Evolutionary conservation across 2,113 vertebrate genomes (phyloP).

Genomic region (Phainopepla nitens): DNA sequence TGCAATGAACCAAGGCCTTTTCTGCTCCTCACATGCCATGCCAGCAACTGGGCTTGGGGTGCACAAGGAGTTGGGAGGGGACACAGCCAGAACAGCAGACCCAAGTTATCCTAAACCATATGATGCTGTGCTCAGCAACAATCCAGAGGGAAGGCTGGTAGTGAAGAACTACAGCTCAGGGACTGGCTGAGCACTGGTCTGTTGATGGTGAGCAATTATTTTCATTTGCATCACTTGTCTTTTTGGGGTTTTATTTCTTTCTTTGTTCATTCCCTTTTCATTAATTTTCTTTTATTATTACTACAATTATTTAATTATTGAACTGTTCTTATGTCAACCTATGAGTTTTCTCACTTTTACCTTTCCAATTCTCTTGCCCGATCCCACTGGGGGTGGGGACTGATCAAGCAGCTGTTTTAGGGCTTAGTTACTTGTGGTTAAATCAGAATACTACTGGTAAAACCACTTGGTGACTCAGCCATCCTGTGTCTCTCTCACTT

Average conservation of each 20-base stretch:
- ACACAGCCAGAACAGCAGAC: background rate
- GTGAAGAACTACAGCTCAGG: background rate
- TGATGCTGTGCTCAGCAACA: background rate
- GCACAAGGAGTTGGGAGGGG: background rate
- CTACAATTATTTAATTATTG: background rate
- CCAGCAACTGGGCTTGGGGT: background rate
- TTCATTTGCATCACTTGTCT: background rate
- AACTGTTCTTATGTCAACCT: background rate
- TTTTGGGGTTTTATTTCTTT: background rate
- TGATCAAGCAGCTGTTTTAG: rapidly evolving
- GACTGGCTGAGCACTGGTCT: background rate
- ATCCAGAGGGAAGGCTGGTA: background rate
- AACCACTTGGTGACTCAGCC: background rate
- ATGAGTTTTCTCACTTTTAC: background rate
- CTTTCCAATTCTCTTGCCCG: background rate
- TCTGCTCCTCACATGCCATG: background rate
- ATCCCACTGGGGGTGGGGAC: background rate
- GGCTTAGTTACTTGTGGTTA: background rate
- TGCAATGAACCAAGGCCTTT: background rate
- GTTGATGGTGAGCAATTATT: background rate
- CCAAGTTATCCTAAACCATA: background rate
- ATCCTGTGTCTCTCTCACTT: background rate
- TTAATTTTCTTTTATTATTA: background rate
- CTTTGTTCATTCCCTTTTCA: background rate
- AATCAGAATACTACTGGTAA: background rate